Percentiles rank a stretch among this genome's conserved stretches.
Conservation (phyloP, 2,113 vertebrate species). For the Ceyx margarethae region DNA sequence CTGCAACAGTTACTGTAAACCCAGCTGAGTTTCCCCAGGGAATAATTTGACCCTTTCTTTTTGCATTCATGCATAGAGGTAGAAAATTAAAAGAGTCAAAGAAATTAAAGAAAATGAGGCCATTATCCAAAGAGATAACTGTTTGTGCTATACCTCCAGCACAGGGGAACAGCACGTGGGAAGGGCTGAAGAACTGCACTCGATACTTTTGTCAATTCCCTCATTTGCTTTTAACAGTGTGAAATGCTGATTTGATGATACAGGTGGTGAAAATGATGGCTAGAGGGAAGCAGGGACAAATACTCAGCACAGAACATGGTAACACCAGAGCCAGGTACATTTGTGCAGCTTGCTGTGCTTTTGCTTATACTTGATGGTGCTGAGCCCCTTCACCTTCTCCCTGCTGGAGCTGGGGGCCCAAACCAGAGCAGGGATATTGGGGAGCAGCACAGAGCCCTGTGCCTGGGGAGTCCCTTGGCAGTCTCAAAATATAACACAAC, state of each 20-base stretch:
- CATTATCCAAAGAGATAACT: conserved; percentile 34
- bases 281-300: neutral
- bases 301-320: neutral
- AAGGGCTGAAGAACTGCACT: conserved; percentile 26
- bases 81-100: neutral
- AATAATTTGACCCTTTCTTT: neutral
- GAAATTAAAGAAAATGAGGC: neutral
- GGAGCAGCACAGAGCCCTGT: neutral
- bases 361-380: fast-evolving
- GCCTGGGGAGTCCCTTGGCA: neutral
- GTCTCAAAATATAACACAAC: neutral
- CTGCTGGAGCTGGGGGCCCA: neutral
- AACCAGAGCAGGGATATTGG: neutral
- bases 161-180: conserved; percentile 39
- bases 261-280: conserved; percentile 12
- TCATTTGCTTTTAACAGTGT: conserved; percentile 21
- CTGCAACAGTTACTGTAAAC: neutral
- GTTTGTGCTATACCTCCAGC: conserved; percentile 21
- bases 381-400: neutral
- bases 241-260: neutral
- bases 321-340: neutral
- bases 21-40: neutral
- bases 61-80: neutral
- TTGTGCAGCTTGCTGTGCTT: neutral
- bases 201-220: conserved; percentile 59